Percentiles rank a stretch among this genome's conserved stretches.
Conservation (phyloP, 2,888 invertebrate genomes). For the Napeogenes inachia region DNA sequence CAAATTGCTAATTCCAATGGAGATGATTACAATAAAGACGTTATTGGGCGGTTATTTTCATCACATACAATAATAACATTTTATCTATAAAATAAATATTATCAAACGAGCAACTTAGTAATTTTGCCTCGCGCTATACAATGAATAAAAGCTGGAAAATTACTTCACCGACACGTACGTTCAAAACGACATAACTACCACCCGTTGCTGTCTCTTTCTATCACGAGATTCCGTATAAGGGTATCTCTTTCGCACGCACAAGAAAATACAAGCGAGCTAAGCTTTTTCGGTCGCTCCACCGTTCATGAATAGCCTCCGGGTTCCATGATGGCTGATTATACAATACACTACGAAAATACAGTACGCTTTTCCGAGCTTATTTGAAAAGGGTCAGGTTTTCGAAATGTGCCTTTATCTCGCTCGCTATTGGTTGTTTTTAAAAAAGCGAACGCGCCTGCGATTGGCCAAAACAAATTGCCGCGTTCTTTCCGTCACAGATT, state of each 20-base stretch:
- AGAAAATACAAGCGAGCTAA: constrained; percentile 59
- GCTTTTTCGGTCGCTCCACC: constrained; percentile 53
- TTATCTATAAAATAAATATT: constrained; percentile 34
- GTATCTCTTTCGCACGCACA: constrained; percentile 44
- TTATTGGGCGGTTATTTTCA: constrained; percentile 36
- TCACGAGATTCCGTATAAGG: constrained; percentile 32
- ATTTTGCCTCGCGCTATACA: constrained; percentile 45
- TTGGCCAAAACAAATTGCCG: constrained; percentile 78
- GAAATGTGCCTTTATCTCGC: constrained; percentile 68
- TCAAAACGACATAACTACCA: constrained; percentile 54
- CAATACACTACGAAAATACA: constrained; percentile 66
- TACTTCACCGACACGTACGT: constrained; percentile 52
- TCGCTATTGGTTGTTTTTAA: constrained; percentile 74
- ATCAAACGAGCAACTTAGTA: constrained; percentile 50
- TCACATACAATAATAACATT: constrained; percentile 32
- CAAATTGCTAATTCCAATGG: constrained; percentile 13
- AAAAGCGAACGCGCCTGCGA: constrained; percentile 61
- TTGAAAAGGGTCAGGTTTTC: constrained; percentile 51
- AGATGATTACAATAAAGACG: constrained; percentile 25
- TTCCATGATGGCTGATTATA: constrained; percentile 78
- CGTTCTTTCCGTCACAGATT: constrained; percentile 62
- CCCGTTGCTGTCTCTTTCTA: constrained; percentile 45
- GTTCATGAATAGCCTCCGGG: constrained; percentile 66
- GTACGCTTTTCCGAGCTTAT: constrained; percentile 49
- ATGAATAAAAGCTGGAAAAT: constrained; percentile 74